These are phyloP conservation scores for Danaus chrysippus DNA, from an alignment of 2,888 invertebrate species.

Conservation along the genomic window DNA sequence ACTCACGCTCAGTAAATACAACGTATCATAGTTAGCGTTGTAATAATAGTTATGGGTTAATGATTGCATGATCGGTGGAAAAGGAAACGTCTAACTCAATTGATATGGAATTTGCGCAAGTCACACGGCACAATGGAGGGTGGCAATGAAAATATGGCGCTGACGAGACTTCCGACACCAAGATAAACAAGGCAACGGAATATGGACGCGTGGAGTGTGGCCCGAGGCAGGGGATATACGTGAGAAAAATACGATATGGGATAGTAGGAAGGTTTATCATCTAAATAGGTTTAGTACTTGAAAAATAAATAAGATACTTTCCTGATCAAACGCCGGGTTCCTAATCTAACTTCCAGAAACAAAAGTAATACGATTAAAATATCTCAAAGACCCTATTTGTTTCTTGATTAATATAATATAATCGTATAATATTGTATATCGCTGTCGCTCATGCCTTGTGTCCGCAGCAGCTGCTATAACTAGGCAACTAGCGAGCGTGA, in stretches of 20 bases:
- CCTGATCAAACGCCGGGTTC: too few species aligned
- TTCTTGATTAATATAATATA: not conserved
- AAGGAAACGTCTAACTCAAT: slow-evolving; percentile 37
- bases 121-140: slow-evolving; percentile 46
- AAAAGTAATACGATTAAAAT: too few species aligned
- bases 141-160: slow-evolving; percentile 56
- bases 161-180: slow-evolving; percentile 60
- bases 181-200: slow-evolving; percentile 57
- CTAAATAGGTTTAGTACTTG: too few species aligned
- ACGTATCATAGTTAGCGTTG: slow-evolving; percentile 1
- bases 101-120: slow-evolving; percentile 40
- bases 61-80: slow-evolving; percentile 31
- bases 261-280: too few species aligned
- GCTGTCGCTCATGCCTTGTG: slow-evolving; percentile 26
- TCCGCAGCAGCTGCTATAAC: slow-evolving; percentile 54
- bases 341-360: too few species aligned
- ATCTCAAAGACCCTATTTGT: not conserved
- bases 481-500: slow-evolving; percentile 72
- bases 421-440: slow-evolving; percentile 1
- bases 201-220: slow-evolving; percentile 39
- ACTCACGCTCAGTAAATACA: not conserved
- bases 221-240: slow-evolving; percentile 18
- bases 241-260: too few species aligned
- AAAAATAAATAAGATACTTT: too few species aligned
- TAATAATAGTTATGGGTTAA: slow-evolving; percentile 24